Conservation (phyloP, 2,888 invertebrate species). For the Drosophila helvetica region DNA sequence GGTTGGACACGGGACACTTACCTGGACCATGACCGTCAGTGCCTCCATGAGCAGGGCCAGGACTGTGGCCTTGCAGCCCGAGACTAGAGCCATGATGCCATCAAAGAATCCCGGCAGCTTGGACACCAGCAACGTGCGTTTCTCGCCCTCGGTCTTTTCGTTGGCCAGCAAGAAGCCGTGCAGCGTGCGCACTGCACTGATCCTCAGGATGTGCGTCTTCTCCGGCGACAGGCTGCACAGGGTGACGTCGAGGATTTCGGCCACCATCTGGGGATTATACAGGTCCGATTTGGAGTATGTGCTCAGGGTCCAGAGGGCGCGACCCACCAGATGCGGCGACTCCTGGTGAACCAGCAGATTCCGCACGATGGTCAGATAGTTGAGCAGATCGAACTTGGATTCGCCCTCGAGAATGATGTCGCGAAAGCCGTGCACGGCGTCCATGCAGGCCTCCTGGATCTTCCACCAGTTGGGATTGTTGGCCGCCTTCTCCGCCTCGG, state of each 20-base stretch:
- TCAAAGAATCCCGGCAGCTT: constrained; percentile 85
- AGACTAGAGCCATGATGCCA: constrained; percentile 84
- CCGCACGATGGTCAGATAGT: constrained; percentile 82
- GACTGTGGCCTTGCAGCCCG: constrained; percentile 85
- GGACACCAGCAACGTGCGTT: constrained; percentile 82
- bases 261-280: constrained; percentile 82
- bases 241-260: constrained; percentile 81
- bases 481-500: constrained; percentile 84
- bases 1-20: constrained; percentile 65
- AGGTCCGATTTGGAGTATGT: constrained; percentile 82
- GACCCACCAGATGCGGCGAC: constrained; percentile 81
- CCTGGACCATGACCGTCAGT: constrained; percentile 85
- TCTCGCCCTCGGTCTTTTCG: constrained; percentile 83
- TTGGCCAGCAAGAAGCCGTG: constrained; percentile 84
- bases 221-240: constrained; percentile 80
- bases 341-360: constrained; percentile 81
- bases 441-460: constrained; percentile 87
- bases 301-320: constrained; percentile 83
- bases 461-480: constrained; percentile 87
- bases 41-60: constrained; percentile 85
- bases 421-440: constrained; percentile 86
- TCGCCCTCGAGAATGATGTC: constrained; percentile 82
- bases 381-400: constrained; percentile 82
- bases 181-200: constrained; percentile 82
- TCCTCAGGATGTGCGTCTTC: constrained; percentile 81